Base-by-base conservation (phyloP, 2,113 vertebrate genomes). In the Lipophrys pholis region DNA sequence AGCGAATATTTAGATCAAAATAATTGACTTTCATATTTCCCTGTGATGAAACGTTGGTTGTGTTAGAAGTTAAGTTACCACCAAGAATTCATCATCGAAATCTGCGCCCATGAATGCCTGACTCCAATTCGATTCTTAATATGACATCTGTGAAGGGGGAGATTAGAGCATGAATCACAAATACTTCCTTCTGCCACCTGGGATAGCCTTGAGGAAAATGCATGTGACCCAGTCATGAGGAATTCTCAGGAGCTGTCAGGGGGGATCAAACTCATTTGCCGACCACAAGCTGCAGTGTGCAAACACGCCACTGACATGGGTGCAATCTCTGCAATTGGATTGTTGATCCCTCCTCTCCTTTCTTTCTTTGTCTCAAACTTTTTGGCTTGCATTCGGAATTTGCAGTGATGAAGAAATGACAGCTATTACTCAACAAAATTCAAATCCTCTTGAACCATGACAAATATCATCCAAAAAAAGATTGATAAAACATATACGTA, bases 211-310 rank as follows among this genome's bases (percentile, higher is more conserved):
- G 70, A 75, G 85, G 77, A 82, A 81, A 89, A 89, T 85, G 81
- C 84, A 80, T 85, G 83, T 83, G 87, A 91, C 89, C 90, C 80
- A 75, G 82, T 86, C 83, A 78, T 87, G 86, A 83, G 82, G 82
- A 85, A 91, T 80, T 85, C 87, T 87, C 83, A 57, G 65, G 70
- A 88, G 88, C 91, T 94, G 90, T 92, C 90, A 90, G 84, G 80
- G 8, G 30, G 78, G 84, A 93, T 93, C 82, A 91, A 88, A 90
- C 78, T 92, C 83, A 92, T 89, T 87, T 85, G 78, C 78, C 54
- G 72, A 85, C 84, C 87, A 90, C 89, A 84, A 87, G 90, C 85
- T 79, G 62, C 14, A 16, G 60, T 48, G 14, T 83, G 82, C 78
- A 84, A 85, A 86, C 82, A 74, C 52, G 41, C 41, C 40, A 5